phyloP scores from a whole-genome alignment of 2,888 invertebrate genomes.

The Drosophila seclusa region DNA sequence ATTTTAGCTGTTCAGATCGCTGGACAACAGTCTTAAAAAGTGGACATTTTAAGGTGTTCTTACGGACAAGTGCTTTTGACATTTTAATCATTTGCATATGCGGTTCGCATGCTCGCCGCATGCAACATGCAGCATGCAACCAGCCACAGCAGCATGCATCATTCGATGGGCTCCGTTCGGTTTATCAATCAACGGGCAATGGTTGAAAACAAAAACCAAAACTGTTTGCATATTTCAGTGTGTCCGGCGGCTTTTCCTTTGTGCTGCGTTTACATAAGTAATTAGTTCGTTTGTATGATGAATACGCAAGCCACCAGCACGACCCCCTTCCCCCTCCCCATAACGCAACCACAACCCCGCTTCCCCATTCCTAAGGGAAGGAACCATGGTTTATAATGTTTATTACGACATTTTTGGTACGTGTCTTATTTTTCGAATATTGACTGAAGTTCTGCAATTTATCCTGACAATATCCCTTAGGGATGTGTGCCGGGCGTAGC shows the following conservation, averaged over 20 bases:
- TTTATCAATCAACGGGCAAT: constrained; percentile 63
- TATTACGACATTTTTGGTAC: not conserved
- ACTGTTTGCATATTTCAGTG: constrained; percentile 33
- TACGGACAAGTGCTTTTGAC: not conserved
- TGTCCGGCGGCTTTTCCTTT: constrained; percentile 34
- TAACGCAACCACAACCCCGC: not conserved
- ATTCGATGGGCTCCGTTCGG: constrained; percentile 8
- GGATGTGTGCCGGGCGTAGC: constrained; percentile 30
- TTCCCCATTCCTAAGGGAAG: too few relatives aligned
- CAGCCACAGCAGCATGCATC: not conserved
- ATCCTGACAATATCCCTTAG: constrained; percentile 9
- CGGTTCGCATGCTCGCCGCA: not conserved
- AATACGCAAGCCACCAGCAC: not conserved
- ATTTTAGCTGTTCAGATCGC: not conserved
- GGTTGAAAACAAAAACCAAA: constrained; percentile 34
- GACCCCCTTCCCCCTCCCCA: rapidly evolving
- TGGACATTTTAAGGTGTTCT: not conserved
- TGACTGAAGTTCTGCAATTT: constrained; percentile 15
- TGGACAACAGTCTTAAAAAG: not conserved
- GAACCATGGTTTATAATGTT: not conserved
- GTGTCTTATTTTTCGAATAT: not conserved
- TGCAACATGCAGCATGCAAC: not conserved
- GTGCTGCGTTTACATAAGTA: constrained; percentile 67
- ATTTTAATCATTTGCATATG: constrained; percentile 6
- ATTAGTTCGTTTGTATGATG: constrained; percentile 54